Base-by-base conservation (phyloP, 2,888 invertebrate species). In the Chrysodeixis includens region DNA sequence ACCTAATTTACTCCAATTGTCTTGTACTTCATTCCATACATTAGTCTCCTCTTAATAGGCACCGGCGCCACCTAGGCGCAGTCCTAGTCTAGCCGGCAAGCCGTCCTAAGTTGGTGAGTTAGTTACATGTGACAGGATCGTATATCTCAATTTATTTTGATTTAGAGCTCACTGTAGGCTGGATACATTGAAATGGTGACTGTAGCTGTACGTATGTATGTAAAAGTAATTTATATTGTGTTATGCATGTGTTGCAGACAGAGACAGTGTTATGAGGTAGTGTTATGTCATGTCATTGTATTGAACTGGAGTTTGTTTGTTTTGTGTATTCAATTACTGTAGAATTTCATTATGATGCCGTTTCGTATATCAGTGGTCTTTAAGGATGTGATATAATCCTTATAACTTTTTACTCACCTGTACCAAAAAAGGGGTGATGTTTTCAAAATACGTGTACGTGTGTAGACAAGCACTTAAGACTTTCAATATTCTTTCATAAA, bases 101-200 rank as follows among this genome's bases (percentile, higher is more conserved):
- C 71, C 69, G 53, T 74, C 74, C 75, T 79, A 71, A 77, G 74
- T 79, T 78, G 81, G 67, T 71, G 65, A 71, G 81, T 81, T 81
- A 79, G 78, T 67, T 72, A 62, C 66, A 64, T 66, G 75, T 81
- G 84, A 81, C 83, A 81, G 70, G 72, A 69, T 79, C 84, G 67
- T 84, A 84, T 80, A 82, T 84, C 84, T 84, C 82, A 80, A 81
- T 84, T 83, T 82, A 71, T 82, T 82, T 81, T 82, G 84, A 83
- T 84, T 84, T 83, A 84, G 78, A 67, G 76, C 75, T 60, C 56
- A 63, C 68, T 66, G 53, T 74, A 60, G 70, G 64, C 67, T 70
- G 67, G 56, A 66, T 76, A 74, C 74, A 80, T 80, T 74, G 80
- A 78, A 78, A 74, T 78, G 71, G 62, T 71, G 26, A 64, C 46